Base-by-base conservation (phyloP, 2,113 vertebrate genomes). In the Antechinus flavipes region DNA sequence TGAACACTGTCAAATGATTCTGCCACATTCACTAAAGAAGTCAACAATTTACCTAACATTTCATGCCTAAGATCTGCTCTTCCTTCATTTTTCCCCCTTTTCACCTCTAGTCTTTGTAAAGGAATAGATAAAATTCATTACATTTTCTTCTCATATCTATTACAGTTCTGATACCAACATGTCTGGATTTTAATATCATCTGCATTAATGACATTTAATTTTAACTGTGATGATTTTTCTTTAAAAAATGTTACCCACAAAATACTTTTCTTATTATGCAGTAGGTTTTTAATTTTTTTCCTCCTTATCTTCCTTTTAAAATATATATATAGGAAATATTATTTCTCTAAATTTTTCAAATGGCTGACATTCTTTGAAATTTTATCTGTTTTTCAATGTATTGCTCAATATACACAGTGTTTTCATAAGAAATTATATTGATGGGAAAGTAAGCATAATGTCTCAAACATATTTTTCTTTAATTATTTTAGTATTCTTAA, bases 11-110 rank as follows among this genome's bases (percentile, higher is more conserved):
- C 6, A 92, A 46, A 3, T 46, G 35, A 68, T 68, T 68, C 58
- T 68, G 27, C 27, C 58, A 68, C 58, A 68, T 27, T 55, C 53
- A 93, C 27, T 55, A 19, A 96, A 27, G 6, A 91, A 46, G 11
- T 68, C 27, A 94, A 19, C 76, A 26, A 11, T 8, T 92, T 54
- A 54, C 8, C 25, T 61, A 56, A 50, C 55, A 68, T 93, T 8
- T 94, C 30, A 91, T 30, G 46, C 47, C 2, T 95, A 93, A 19
- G 90, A 97, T 76, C 58, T 94, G 3, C 4, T 76, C 68, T 42
- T 22, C 2, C 7, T 55, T 94, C 27, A 92, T 93, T 68, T 54
- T 56, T 58, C 49, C 49, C 49, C 6, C 30, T 24, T 23, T 8
- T 1, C 11, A 0, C 23, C 1, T 10, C 0, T 49, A 61, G 47